phyloP scores from a whole-genome alignment of 2,113 vertebrate genomes.

The Salvelinus alpinus region DNA sequence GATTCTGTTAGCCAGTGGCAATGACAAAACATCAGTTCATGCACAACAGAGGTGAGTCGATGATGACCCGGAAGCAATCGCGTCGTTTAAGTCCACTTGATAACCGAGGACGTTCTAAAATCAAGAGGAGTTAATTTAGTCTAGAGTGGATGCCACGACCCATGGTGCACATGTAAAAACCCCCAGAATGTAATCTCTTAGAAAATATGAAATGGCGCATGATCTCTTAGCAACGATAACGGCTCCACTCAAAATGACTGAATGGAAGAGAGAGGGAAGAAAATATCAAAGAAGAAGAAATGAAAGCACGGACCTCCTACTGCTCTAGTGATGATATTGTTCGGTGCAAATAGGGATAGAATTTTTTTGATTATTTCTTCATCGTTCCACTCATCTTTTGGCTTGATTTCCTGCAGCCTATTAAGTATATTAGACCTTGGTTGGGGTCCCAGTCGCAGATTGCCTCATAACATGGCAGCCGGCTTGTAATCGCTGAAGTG shows the following conservation, averaged over 20 bases:
- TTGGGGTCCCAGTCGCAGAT: too few species aligned
- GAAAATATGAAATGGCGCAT: neutral
- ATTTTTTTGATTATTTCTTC: neutral
- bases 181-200: neutral
- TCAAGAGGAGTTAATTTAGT: neutral
- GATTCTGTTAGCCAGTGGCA: neutral
- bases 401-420: neutral
- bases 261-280: neutral
- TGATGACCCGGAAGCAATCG: neutral
- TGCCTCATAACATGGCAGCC: too few species aligned
- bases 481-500: too few species aligned
- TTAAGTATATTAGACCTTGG: neutral
- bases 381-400: neutral
- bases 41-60: neutral
- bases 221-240: neutral
- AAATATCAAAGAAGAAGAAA: neutral
- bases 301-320: neutral
- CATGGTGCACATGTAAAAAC: neutral
- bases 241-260: neutral
- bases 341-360: neutral
- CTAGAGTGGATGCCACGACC: neutral
- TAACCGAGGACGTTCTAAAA: neutral
- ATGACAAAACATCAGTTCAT: neutral
- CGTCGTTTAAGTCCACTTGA: neutral
- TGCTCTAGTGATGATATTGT: neutral